These are phyloP conservation scores for Ptilorrhoa leucosticta DNA, from an alignment of 2,113 vertebrate genomes.

Conservation along the genomic window DNA sequence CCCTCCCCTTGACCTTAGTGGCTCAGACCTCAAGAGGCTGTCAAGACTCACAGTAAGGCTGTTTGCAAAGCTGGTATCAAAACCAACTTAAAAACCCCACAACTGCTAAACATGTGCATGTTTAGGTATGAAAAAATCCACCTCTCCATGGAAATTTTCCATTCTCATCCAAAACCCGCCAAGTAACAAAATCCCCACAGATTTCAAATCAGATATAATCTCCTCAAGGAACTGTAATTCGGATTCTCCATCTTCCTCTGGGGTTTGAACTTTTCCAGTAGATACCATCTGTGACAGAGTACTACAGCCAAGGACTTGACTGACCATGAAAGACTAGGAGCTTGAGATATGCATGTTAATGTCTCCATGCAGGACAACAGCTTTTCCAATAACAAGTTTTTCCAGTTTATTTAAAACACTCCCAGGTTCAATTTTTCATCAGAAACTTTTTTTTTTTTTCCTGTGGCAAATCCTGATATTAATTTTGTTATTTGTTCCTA, in stretches of 20 bases:
- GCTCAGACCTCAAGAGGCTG: not conserved
- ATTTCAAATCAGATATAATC: not conserved
- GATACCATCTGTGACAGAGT: not conserved
- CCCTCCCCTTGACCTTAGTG: not conserved
- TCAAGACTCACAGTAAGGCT: not conserved
- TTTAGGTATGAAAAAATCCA: not conserved
- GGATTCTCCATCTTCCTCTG: not conserved
- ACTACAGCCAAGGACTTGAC: not conserved
- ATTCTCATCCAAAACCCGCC: not conserved
- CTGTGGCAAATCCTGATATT: not conserved
- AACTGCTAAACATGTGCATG: not conserved
- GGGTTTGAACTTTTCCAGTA: not conserved
- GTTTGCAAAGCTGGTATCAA: not conserved
- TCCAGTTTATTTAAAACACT: not conserved
- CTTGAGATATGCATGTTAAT: not conserved
- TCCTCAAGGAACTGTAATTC: not conserved
- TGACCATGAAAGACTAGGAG: not conserved
- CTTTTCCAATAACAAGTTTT: not conserved
- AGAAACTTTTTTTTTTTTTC: not conserved
- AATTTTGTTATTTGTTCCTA: not conserved
- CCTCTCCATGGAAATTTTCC: not conserved
- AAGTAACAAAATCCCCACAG: not conserved
- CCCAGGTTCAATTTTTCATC: not conserved
- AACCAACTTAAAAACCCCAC: not conserved
- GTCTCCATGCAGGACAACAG: not conserved